Conservation (phyloP, 2,797 vertebrate species). For the Melanotaenia maccullochi region DNA sequence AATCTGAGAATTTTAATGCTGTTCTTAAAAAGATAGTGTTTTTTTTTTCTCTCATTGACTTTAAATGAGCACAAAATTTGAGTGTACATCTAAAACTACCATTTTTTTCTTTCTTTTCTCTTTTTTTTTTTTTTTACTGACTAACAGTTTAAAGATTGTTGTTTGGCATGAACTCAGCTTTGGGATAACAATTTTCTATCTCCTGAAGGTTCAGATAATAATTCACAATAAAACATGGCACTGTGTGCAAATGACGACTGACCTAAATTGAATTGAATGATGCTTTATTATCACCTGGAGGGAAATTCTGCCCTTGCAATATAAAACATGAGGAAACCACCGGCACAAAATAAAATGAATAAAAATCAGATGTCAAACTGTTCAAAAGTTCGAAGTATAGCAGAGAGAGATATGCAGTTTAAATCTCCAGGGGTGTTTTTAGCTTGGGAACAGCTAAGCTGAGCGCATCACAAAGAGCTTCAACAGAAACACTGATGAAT, state of each 20-base stretch:
- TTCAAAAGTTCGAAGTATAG: not conserved
- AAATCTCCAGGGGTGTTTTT: not conserved
- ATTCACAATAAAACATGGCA: not conserved
- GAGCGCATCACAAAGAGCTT: not conserved
- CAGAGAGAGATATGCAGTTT: not conserved
- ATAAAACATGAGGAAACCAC: not conserved
- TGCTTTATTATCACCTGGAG: not conserved
- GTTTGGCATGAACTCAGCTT: not conserved
- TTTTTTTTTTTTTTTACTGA: not conserved
- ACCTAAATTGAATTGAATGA: not conserved
- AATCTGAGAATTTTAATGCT: too few species aligned
- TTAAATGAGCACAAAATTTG: not conserved
- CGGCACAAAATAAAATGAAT: not conserved
- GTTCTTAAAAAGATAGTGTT: too few species aligned
- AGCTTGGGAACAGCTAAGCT: not conserved
- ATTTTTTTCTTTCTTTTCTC: too few species aligned
- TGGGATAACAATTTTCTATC: not conserved
- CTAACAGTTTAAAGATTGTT: not conserved
- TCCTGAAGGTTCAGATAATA: not conserved
- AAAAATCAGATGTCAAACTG: not conserved
- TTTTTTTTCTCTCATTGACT: not conserved
- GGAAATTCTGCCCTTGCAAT: not conserved
- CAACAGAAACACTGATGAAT: not conserved
- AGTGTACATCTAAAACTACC: not conserved
- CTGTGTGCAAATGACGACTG: not conserved